Percentiles rank a stretch among this genome's conserved stretches.
phyloP scores from a whole-genome alignment of 2,888 invertebrate genomes.

The Campoplex capitator region DNA sequence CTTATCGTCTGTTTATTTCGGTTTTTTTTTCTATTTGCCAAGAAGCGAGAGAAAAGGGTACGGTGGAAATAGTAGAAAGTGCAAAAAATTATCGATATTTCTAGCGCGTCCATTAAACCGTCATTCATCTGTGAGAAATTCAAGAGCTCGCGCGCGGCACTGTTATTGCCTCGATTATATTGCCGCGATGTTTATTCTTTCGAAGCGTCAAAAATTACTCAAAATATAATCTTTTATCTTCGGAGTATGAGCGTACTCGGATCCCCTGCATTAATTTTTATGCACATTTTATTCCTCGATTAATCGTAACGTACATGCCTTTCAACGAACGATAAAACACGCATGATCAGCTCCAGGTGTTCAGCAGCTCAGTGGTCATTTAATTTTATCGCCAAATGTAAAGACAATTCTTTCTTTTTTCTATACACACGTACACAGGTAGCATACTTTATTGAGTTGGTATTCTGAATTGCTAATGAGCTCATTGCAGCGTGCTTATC shows the following conservation, averaged over 20 bases:
- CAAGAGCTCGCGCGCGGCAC: conserved; percentile 8
- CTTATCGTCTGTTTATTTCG: conserved; percentile 37
- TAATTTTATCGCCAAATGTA: neutral
- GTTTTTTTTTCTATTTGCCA: conserved; percentile 55
- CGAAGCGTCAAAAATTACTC: conserved; percentile 35
- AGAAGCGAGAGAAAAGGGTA: conserved; percentile 32
- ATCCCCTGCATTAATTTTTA: neutral
- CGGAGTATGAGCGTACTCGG: neutral
- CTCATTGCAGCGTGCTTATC: neutral
- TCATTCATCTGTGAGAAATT: conserved; percentile 51
- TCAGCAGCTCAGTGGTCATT: neutral
- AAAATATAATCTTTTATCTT: conserved; percentile 9
- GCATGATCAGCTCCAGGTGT: conserved; percentile 47
- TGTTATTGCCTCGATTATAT: neutral
- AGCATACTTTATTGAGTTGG: neutral
- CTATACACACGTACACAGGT: neutral
- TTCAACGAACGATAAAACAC: conserved; percentile 30
- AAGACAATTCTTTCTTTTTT: neutral
- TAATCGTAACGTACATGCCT: conserved; percentile 37
- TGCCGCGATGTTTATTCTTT: conserved; percentile 19
- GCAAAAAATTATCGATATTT: conserved; percentile 57
- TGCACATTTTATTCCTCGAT: conserved; percentile 18
- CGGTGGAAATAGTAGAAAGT: neutral
- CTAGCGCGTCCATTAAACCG: conserved; percentile 66
- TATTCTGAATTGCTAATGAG: conserved; percentile 13